Evolutionary conservation across 2,113 vertebrate species (phyloP), one percentile per base, ranked within the genome.

Genomic region (Gasterosteus nipponicus): DNA sequence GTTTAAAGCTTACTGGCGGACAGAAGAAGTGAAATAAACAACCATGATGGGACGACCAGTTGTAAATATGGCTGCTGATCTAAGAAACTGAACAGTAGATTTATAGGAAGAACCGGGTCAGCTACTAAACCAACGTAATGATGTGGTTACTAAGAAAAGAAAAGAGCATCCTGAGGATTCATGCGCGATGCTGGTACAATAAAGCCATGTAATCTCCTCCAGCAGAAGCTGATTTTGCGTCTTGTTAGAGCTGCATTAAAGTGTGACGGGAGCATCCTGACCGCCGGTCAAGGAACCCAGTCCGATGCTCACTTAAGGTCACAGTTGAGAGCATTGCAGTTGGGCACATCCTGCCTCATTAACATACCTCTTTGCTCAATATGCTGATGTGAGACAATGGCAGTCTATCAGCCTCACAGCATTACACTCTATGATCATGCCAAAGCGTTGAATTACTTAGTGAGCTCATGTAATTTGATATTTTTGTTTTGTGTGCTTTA

Each of bases 271-370:
- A 86, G 80, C 74, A 65, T 59, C 73, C 78, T 90, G 89, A 89
- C 91, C 89, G 58, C 49, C n/a, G 89, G 92, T 94, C 92, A 94
- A 93, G 86, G 89, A 89, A 86, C 85, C 54, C 58, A 19, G 89
- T 87, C 91, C 92, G 91, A 91, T 88, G 93, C 81, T 94, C 93
- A 94, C 93, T 94, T 86, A 88, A 89, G 93, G 91, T 92, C 91
- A 93, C 22, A 78, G 73, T 73, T 75, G 73, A 75, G 79, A 60
- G 73, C 82, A 67, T 78, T n/a, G n/a, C n/a, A n/a, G 59, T 65
- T 82, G 82, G 85, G 78, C 64, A 69, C 75, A 4, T 80, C 83
- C 33, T 66, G 26, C 39, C 77, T 81, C 73, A 91, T 92, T 87
- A 81, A 35, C 86, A 88, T 86, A 69, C 53, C 77, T 63, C 73